Base-by-base conservation (phyloP, 1,140 invertebrate genomes). In the Drosophila truncata region DNA sequence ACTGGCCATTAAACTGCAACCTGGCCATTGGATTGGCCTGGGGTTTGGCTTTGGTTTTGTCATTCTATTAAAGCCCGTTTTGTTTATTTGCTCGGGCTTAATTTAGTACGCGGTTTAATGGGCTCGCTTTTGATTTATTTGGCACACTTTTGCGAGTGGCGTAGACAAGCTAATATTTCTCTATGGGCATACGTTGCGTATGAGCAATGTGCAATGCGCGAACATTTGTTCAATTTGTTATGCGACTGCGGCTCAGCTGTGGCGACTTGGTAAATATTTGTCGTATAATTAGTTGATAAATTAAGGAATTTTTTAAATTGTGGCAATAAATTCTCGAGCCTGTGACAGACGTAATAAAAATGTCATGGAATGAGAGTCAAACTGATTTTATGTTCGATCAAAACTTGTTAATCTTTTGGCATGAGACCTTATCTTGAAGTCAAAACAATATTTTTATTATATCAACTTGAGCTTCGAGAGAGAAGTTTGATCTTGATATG, bases 91-190 rank as follows among this genome's bases (percentile, higher is more conserved):
- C 59, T 73, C 47, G 70, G 67, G 77, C 80, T 87, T 78, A 37
- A 78, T 88, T 87, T 62, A 80, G 78, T 55, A 78, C 77, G 58
- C 66, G 39, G 23, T 47, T 88, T 88, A 83, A 78, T 80, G 66
- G 64, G 41, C 46, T 31, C 23, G 71, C 60, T 72, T 72, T 80
- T 88, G 84, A 87, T 83, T 87, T 83, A 87, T 80, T 80, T 83
- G 84, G 84, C 84, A 87, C 84, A 88, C 76, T 88, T 80, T 77
- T 55, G 46, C 54, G 61, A 73, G 74, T 84, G 81, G 66, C 67
- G 70, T 44, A 62, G 44, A 61, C 58, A 52, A 41, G 63, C 33
- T 25, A 63, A 71, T 74, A 62, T 79, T 44, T 55, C 50, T 80
- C 79, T 69, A 73, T 62, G 73, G 73, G 60, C 74, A 57, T 50